Percentiles rank a stretch among this genome's conserved stretches.
These are phyloP conservation scores for Rhizomys pruinosus DNA, from an alignment of 2,113 vertebrate genomes.

Conservation along the genomic window DNA sequence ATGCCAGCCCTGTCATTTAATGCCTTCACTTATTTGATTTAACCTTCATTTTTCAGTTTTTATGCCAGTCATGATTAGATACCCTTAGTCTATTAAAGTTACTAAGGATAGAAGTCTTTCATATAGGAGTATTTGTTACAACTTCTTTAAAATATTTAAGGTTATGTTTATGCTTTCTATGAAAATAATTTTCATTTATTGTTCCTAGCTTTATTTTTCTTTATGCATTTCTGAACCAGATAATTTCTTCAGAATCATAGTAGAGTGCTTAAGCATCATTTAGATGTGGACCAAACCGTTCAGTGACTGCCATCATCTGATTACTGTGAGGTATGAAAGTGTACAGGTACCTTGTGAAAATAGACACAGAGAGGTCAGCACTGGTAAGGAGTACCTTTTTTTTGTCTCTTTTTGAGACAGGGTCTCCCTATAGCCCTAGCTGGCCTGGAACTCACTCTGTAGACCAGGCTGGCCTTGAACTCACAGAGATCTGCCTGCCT, in stretches of 20 bases:
- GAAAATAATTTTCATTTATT: neutral
- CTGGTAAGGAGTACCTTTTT: neutral
- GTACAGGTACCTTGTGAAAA: neutral
- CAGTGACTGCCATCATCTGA: neutral
- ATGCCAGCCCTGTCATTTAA: neutral
- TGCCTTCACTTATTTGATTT: neutral
- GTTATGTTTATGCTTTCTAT: neutral
- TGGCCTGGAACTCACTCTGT: too few species aligned
- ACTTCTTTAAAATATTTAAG: constrained; percentile 39
- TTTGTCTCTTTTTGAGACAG: too few species aligned
- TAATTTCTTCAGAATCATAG: neutral
- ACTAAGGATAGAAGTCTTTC: neutral
- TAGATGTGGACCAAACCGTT: neutral
- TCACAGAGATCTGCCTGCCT: too few species aligned
- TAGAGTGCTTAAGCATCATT: neutral
- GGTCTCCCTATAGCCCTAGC: too few species aligned
- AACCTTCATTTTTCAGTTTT: constrained; percentile 37
- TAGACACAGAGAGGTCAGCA: neutral
- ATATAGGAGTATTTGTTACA: constrained; percentile 51
- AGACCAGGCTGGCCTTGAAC: too few species aligned
- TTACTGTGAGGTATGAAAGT: neutral
- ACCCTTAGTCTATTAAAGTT: neutral
- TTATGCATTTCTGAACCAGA: constrained; percentile 20
- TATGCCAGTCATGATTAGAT: neutral
- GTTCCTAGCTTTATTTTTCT: constrained; percentile 32